A percentile compares a stretch with the other conserved stretches of the same genome.
phyloP scores from a whole-genome alignment of 2,113 vertebrate species.

The Myodes glareolus region DNA sequence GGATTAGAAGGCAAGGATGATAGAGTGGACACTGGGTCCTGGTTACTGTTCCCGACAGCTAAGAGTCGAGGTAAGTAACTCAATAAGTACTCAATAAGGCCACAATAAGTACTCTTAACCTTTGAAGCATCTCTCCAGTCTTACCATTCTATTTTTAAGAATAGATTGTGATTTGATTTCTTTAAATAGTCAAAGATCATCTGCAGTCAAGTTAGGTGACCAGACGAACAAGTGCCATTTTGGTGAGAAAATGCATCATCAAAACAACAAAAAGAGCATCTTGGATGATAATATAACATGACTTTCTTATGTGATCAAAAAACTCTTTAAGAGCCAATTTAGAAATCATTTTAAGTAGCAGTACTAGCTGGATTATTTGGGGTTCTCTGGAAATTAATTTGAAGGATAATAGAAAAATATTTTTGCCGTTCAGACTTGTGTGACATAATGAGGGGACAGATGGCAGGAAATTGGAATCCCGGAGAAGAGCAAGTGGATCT shows the following conservation, averaged over 20 bases:
- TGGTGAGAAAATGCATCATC: conserved; percentile 15
- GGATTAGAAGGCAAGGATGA: too few relatives aligned
- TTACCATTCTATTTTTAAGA: conserved; percentile 5
- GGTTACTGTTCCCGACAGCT: too few relatives aligned
- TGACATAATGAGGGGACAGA: neutral
- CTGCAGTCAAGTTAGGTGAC: neutral
- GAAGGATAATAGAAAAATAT: conserved; percentile 24
- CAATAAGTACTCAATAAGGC: too few relatives aligned
- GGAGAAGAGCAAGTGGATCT: neutral
- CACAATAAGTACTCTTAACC: neutral
- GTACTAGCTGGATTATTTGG: neutral
- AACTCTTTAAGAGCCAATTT: conserved; percentile 35
- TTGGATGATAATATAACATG: neutral
- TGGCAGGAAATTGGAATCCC: neutral
- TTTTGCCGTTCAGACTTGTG: neutral
- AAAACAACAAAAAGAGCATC: neutral
- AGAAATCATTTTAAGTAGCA: conserved; percentile 10
- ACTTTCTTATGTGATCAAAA: conserved; percentile 53
- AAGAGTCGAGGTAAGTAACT: too few relatives aligned
- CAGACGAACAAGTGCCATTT: neutral
- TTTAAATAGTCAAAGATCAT: neutral
- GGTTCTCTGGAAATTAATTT: conserved; percentile 29
- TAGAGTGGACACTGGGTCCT: fast-evolving
- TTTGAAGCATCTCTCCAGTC: too few relatives aligned
- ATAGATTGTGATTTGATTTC: conserved; percentile 53